phyloP scores from a whole-genome alignment of 2,888 invertebrate genomes.

The Rhagonycha fulva region DNA sequence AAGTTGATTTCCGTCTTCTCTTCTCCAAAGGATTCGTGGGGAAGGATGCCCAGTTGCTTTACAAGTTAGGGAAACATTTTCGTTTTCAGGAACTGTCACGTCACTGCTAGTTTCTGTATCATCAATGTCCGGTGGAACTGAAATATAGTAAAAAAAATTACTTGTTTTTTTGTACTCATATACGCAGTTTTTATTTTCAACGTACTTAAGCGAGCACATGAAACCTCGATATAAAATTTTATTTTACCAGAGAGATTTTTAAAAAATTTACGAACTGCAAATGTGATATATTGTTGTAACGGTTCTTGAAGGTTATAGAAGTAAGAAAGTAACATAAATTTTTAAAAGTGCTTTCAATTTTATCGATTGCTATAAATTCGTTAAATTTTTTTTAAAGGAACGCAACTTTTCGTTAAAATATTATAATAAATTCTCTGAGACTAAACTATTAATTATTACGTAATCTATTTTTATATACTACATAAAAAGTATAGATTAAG shows the following conservation, averaged over 20 bases:
- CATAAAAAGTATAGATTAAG: neutral
- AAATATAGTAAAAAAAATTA: constrained; percentile 29
- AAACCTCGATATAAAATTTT: neutral
- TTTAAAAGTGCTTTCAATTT: neutral
- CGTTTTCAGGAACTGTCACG: constrained; percentile 63
- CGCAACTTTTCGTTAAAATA: neutral
- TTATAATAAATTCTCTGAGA: neutral
- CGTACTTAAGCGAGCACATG: neutral
- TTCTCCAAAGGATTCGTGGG: constrained; percentile 64
- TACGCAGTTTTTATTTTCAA: neutral
- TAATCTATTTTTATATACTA: too few species aligned
- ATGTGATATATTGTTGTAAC: neutral
- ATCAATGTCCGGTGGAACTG: constrained; percentile 67
- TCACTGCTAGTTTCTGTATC: constrained; percentile 65
- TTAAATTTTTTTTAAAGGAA: neutral
- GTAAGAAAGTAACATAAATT: neutral
- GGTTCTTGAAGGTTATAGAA: neutral
- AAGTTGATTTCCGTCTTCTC: constrained; percentile 61
- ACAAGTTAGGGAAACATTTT: constrained; percentile 64
- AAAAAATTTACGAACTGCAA: neutral
- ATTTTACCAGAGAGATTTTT: neutral
- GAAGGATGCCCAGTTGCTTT: constrained; percentile 62
- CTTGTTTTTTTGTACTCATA: neutral
- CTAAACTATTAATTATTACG: neutral
- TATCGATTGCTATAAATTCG: neutral